Percentiles rank a stretch among this genome's conserved stretches.
phyloP scores from a whole-genome alignment of 2,113 vertebrate species.

The Sander lucioperca region DNA sequence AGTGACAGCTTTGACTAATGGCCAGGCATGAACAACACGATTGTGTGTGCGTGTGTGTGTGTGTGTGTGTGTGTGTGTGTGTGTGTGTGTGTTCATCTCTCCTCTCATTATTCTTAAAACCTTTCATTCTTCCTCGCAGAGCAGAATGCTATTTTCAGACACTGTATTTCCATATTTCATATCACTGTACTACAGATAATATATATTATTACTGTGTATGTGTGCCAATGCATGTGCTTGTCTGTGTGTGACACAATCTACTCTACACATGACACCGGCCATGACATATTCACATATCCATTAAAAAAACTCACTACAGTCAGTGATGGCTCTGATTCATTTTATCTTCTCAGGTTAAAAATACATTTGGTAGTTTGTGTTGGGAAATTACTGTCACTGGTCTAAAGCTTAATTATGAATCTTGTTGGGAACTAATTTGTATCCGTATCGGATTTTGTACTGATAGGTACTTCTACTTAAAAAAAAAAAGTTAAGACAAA shows the following conservation, averaged over 20 bases:
- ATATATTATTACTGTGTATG: neutral
- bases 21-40: constrained; percentile 15
- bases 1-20: constrained; percentile 68
- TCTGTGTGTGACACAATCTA: neutral
- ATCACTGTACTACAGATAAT: constrained; percentile 13
- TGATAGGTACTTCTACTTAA: neutral
- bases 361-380: constrained; percentile 11
- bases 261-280: neutral
- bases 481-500: neutral
- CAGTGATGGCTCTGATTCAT: neutral
- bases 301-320: neutral
- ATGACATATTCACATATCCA: neutral
- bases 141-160: constrained; percentile 61
- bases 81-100: neutral
- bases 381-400: neutral
- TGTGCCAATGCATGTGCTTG: neutral
- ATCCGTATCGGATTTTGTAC: no score
- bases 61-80: constrained; percentile 6
- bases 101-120: constrained; percentile 64
- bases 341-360: constrained; percentile 28
- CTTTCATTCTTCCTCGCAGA: constrained; percentile 36
- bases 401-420: neutral
- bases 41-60: constrained; percentile 5
- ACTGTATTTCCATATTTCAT: constrained; percentile 52
- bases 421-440: neutral